A percentile compares a stretch with the other conserved stretches of the same genome.
Evolutionary conservation across 1,140 invertebrate species (phyloP).

Genomic region (Heliothis virescens): DNA sequence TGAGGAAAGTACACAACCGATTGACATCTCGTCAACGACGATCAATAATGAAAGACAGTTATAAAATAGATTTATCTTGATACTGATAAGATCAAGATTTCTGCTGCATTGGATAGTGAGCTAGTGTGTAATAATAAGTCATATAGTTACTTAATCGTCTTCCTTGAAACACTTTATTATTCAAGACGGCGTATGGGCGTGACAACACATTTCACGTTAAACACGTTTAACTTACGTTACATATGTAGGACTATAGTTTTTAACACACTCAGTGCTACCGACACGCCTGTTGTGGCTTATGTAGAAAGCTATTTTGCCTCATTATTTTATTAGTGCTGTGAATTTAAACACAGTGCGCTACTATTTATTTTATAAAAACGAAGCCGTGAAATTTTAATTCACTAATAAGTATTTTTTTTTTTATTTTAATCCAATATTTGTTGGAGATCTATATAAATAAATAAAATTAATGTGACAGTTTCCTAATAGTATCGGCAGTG

Average conservation of each 20-base stretch:
- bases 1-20: constrained; percentile 1
- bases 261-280: constrained; percentile 30
- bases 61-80: constrained; percentile 46
- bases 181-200: constrained; percentile 76
- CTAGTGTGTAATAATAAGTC: constrained; percentile 59
- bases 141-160: constrained; percentile 77
- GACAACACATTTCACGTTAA: constrained; percentile 76
- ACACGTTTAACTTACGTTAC: constrained; percentile 70
- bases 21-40: background rate
- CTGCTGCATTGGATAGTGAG: constrained; percentile 34
- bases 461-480: too few species aligned
- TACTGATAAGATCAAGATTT: constrained; percentile 49
- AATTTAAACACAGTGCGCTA: background rate
- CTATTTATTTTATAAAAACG: background rate
- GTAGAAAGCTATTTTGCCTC: constrained; percentile 2
- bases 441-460: too few species aligned
- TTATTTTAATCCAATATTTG: too few species aligned
- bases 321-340: constrained; percentile 12
- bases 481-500: background rate
- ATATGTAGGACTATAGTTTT: constrained; percentile 53
- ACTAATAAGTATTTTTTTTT: too few species aligned
- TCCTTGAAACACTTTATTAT: constrained; percentile 83
- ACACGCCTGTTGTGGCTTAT: constrained; percentile 24
- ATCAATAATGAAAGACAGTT: background rate
- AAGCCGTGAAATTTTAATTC: too few species aligned